phyloP scores from a whole-genome alignment of 2,113 vertebrate species.

The Sinocyclocheilus anophthalmus region DNA sequence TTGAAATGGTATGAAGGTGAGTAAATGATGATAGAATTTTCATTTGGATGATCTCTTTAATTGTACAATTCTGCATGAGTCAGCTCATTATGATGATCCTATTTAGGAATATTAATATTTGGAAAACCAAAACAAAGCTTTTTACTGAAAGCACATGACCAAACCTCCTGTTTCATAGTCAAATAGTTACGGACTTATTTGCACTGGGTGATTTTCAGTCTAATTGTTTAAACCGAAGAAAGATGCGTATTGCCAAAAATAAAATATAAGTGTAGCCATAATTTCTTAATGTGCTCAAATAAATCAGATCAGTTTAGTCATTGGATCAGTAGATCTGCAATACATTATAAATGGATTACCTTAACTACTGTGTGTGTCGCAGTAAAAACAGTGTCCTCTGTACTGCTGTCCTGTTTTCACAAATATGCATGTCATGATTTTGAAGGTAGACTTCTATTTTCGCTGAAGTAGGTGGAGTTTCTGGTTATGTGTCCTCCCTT shows the following conservation, averaged over 20 bases:
- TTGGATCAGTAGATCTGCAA: neutral
- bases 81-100: neutral
- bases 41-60: neutral
- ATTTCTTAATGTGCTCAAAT: slow-evolving; percentile 1
- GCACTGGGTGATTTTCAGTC: neutral
- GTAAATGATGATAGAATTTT: neutral
- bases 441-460: neutral
- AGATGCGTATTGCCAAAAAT: neutral
- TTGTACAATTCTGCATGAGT: neutral
- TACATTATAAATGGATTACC: slow-evolving; percentile 13
- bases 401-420: neutral
- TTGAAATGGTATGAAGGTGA: neutral
- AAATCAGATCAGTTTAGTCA: neutral
- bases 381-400: neutral
- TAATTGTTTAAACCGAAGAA: neutral
- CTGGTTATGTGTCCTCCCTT: neutral
- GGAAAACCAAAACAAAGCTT: neutral
- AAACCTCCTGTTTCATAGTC: too few relatives aligned
- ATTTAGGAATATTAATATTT: neutral
- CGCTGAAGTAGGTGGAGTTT: slow-evolving; percentile 21
- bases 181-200: neutral
- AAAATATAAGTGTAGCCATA: neutral
- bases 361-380: neutral
- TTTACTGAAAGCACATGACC: neutral
- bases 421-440: neutral